phyloP scores from a whole-genome alignment of 2,888 invertebrate genomes.

The Aphodius granarius region DNA sequence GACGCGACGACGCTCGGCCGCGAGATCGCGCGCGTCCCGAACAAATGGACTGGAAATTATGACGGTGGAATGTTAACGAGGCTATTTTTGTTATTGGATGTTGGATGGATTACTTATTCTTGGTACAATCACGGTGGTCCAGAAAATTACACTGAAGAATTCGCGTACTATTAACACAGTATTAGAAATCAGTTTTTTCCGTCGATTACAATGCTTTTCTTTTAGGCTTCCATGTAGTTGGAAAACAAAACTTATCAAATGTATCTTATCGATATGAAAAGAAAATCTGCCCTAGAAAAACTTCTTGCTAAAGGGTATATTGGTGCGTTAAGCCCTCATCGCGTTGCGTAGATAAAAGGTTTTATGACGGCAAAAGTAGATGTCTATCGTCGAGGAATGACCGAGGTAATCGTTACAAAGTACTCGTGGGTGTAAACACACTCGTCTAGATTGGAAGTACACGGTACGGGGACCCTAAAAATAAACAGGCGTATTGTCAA shows the following conservation, averaged over 20 bases:
- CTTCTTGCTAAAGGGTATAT: background rate
- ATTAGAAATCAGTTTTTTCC: too few species aligned
- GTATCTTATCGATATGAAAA: background rate
- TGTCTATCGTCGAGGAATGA: slow-evolving; percentile 28
- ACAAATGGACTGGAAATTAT: slow-evolving; percentile 37
- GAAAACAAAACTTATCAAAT: too few species aligned
- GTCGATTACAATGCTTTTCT: too few species aligned
- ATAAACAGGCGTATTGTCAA: slow-evolving; percentile 52
- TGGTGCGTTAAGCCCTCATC: too few species aligned
- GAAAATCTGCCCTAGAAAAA: background rate
- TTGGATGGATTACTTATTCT: background rate
- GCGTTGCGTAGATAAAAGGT: slow-evolving; percentile 8
- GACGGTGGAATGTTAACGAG: slow-evolving; percentile 24
- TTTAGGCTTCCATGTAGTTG: too few species aligned
- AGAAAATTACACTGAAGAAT: too few species aligned
- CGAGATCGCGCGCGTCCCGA: slow-evolving; percentile 21
- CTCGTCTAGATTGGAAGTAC: slow-evolving; percentile 52
- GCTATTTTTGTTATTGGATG: slow-evolving; percentile 7
- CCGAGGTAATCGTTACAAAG: slow-evolving; percentile 43
- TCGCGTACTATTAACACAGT: too few species aligned
- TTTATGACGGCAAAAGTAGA: slow-evolving; percentile 4
- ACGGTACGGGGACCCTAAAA: slow-evolving; percentile 52
- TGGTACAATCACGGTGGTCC: background rate
- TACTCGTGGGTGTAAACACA: slow-evolving; percentile 52
- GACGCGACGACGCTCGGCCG: slow-evolving; percentile 6